A percentile compares a stretch with the other conserved stretches of the same genome.
phyloP scores from a whole-genome alignment of 2,797 vertebrate genomes.

The Ceryle rudis region DNA sequence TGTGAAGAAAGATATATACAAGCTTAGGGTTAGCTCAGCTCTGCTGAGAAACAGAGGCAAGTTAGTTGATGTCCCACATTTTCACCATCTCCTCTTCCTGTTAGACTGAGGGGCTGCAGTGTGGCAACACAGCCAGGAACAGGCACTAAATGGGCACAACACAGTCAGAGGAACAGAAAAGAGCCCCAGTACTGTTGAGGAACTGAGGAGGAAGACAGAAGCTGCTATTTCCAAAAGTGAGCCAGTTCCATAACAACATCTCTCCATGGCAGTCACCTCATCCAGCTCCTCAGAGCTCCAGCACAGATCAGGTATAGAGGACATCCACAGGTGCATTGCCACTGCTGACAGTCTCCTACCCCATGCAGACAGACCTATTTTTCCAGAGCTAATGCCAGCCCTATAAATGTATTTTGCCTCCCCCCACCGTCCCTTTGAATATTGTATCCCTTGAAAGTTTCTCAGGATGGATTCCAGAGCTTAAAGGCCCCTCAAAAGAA shows the following conservation, averaged over 20 bases:
- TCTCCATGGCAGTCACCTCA: not conserved
- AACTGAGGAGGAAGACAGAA: accelerated
- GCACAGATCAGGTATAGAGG: not conserved
- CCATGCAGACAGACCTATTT: not conserved
- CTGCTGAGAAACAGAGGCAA: not conserved
- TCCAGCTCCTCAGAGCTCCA: not conserved
- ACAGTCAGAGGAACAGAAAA: not conserved
- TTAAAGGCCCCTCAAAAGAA: not conserved
- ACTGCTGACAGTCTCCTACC: not conserved
- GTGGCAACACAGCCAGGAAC: not conserved
- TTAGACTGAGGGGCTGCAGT: not conserved
- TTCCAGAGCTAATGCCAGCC: not conserved
- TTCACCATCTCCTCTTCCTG: not conserved
- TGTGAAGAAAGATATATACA: not conserved
- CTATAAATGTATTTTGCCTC: not conserved
- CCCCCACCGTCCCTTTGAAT: not conserved
- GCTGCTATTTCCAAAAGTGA: not conserved
- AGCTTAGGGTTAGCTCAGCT: not conserved
- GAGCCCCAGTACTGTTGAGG: not conserved
- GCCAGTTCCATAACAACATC: not conserved
- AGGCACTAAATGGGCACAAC: not conserved
- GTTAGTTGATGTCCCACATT: not conserved
- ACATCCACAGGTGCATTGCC: not conserved
- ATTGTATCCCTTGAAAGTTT: not conserved
- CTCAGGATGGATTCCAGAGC: not conserved